A percentile compares a stretch with the other conserved stretches of the same genome.
phyloP scores from a whole-genome alignment of 1,140 invertebrate species.

The Trigoniulus corallinus region DNA sequence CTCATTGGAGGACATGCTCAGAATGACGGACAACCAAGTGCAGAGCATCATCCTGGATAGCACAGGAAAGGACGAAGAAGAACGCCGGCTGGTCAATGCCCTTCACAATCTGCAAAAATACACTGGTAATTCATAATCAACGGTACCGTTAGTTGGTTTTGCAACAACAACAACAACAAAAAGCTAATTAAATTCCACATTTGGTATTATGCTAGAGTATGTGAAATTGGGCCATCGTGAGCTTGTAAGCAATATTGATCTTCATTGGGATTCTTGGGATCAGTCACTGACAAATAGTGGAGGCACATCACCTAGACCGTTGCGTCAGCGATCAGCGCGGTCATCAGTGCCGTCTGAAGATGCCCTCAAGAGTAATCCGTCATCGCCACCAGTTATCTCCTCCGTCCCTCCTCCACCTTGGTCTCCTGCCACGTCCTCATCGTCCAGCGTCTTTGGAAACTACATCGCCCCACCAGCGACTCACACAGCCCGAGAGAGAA shows the following conservation, averaged over 20 bases:
- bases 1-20: constrained; percentile 59
- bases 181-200: too few relatives aligned
- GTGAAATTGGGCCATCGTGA: background rate
- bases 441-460: background rate
- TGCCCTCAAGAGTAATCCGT: constrained; percentile 13
- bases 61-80: constrained; percentile 54
- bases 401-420: constrained; percentile 19
- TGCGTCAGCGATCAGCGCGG: constrained; percentile 15
- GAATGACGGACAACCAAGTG: constrained; percentile 66
- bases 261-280: constrained; percentile 92
- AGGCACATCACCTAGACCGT: constrained; percentile 13
- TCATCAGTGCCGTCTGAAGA: constrained; percentile 10
- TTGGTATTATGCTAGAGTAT: background rate
- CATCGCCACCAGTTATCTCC: constrained; percentile 23
- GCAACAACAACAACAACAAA: too few relatives aligned
- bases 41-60: constrained; percentile 45
- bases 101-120: constrained; percentile 68
- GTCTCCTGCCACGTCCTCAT: constrained; percentile 16
- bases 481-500: constrained; percentile 17
- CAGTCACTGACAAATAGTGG: constrained; percentile 36
- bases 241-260: constrained; percentile 33
- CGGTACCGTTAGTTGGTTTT: background rate
- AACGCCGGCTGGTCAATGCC: constrained; percentile 55
- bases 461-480: constrained; percentile 6
- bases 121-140: constrained; percentile 39